Evolutionary conservation across 2,888 invertebrate genomes (phyloP).

Genomic region (Polietes domitor): DNA sequence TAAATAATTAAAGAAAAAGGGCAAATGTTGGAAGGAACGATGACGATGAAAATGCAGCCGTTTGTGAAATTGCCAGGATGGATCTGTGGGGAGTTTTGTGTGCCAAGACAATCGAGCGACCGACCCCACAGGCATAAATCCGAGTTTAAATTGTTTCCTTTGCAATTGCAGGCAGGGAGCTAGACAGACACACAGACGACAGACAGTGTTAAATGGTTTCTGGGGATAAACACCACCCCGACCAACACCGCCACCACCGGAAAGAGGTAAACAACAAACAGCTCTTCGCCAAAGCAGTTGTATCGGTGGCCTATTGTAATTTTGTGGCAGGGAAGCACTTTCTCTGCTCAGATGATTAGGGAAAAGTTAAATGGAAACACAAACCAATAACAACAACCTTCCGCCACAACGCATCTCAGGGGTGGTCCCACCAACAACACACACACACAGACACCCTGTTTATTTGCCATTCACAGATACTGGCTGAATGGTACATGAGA

Average conservation of each 20-base stretch:
- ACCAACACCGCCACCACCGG: background rate
- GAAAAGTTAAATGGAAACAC: conserved; percentile 35
- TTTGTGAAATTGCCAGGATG: conserved; percentile 45
- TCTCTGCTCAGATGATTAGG: conserved; percentile 2
- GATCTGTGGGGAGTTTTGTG: conserved; percentile 26
- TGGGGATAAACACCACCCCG: conserved; percentile 24
- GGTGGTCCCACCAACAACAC: conserved; percentile 60
- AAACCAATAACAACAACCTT: conserved; percentile 23
- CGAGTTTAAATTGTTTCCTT: conserved; percentile 28
- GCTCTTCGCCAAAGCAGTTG: conserved; percentile 2
- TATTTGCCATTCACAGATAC: background rate
- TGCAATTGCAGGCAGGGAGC: background rate
- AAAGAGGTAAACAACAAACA: conserved; percentile 46
- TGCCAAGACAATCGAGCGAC: background rate
- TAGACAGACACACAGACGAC: conserved; percentile 3
- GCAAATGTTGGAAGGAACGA: conserved; percentile 37
- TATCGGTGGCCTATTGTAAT: background rate
- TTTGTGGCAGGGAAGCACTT: conserved; percentile 38
- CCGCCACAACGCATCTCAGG: conserved; percentile 42
- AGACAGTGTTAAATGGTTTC: conserved; percentile 37
- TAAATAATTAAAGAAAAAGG: conserved; percentile 56
- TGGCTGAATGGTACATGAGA: background rate
- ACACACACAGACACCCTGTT: background rate
- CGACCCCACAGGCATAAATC: conserved; percentile 36
- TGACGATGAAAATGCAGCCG: conserved; percentile 43